Percentiles rank a stretch among this genome's conserved stretches.
phyloP scores from a whole-genome alignment of 1,140 invertebrate genomes.

The Rhagoletis zephyria region DNA sequence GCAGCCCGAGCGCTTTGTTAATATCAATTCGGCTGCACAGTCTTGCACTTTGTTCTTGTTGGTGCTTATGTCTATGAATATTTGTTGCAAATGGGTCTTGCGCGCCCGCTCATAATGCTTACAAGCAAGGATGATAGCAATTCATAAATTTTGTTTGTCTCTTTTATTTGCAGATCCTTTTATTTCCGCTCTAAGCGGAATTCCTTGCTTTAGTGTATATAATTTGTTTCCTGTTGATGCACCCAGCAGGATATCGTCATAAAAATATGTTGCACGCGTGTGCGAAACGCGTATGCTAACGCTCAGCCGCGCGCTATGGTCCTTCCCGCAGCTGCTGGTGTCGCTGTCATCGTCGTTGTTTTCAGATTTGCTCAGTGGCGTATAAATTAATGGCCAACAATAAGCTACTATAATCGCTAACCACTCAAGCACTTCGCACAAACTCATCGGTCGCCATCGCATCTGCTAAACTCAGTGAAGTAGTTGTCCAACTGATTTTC shows the following conservation, averaged over 20 bases:
- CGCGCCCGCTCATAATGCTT: conserved; percentile 39
- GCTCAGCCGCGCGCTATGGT: conserved; percentile 14
- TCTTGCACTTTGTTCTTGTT: background rate
- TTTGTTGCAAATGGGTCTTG: background rate
- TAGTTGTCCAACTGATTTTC: conserved; percentile 1
- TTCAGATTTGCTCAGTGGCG: conserved; percentile 34
- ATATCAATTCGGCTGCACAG: background rate
- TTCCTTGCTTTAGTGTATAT: conserved; percentile 50
- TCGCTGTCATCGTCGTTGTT: conserved; percentile 4
- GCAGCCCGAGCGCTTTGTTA: background rate
- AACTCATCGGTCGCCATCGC: background rate
- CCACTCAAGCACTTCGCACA: conserved; percentile 15
- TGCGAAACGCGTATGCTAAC: background rate
- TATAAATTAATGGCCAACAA: conserved; percentile 52
- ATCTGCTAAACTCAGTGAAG: background rate
- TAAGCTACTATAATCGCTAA: conserved; percentile 25
- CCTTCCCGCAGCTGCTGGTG: conserved; percentile 9
- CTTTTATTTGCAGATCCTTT: conserved; percentile 43
- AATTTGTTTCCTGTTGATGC: conserved; percentile 55
- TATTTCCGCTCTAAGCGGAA: conserved; percentile 45
- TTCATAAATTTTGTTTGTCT: conserved; percentile 50
- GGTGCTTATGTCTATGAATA: background rate
- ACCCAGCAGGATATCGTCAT: conserved; percentile 52
- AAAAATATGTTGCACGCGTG: conserved; percentile 47
- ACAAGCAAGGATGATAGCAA: conserved; percentile 13